Conservation (phyloP, 2,113 vertebrate species). For the Isichthys henryi region DNA sequence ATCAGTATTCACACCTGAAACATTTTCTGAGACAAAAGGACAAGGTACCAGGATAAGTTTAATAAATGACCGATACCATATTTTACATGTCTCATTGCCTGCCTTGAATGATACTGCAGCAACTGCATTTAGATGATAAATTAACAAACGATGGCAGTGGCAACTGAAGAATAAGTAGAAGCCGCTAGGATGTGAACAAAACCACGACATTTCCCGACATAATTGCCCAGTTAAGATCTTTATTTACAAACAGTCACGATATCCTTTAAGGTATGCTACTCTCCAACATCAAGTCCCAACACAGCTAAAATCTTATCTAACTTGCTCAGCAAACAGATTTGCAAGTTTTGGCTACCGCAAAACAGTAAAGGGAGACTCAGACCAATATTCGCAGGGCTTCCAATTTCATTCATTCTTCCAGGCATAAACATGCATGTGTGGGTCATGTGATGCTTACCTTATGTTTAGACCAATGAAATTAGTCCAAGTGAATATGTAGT, state of each 20-base stretch:
- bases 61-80: neutral
- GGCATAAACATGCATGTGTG: neutral
- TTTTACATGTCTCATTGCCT: neutral
- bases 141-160: neutral
- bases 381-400: neutral
- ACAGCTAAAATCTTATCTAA: neutral
- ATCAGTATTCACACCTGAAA: neutral
- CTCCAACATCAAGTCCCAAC: neutral
- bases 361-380: neutral
- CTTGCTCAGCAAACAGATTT: neutral
- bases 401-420: neutral
- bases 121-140: neutral
- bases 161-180: neutral
- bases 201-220: neutral
- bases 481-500: constrained; percentile 97
- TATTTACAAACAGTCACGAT: neutral
- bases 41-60: neutral
- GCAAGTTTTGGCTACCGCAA: neutral
- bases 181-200: neutral
- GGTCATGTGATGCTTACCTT: constrained; percentile 62
- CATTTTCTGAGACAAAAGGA: neutral
- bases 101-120: neutral
- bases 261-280: neutral
- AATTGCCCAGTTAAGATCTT: neutral
- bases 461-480: constrained; percentile 96